phyloP scores from a whole-genome alignment of 2,888 invertebrate genomes.

The Polietes domitor region DNA sequence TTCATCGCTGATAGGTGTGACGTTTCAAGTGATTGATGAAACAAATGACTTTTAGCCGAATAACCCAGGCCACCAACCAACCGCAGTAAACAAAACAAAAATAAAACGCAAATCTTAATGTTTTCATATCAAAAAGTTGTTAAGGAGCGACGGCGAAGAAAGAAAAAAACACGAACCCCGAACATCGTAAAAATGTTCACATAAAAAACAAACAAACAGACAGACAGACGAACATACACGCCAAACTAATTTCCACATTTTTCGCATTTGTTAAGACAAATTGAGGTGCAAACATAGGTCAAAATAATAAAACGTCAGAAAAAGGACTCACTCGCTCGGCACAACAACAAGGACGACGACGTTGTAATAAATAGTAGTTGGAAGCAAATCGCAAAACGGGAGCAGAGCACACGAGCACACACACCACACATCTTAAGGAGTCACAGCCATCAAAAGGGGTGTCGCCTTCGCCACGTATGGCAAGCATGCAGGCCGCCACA shows the following conservation, averaged over 20 bases:
- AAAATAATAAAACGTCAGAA: slow-evolving; percentile 76
- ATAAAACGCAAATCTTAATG: slow-evolving; percentile 58
- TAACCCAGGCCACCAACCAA: slow-evolving; percentile 50
- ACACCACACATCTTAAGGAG: slow-evolving; percentile 36
- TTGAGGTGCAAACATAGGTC: slow-evolving; percentile 80
- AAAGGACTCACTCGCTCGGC: slow-evolving; percentile 69
- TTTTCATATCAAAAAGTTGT: slow-evolving; percentile 46
- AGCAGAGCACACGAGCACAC: slow-evolving; percentile 23
- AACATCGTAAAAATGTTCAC: slow-evolving; percentile 51
- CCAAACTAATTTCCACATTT: slow-evolving; percentile 80
- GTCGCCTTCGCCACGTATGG: slow-evolving; percentile 40
- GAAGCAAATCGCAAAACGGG: slow-evolving; percentile 44
- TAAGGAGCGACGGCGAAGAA: slow-evolving; percentile 44
- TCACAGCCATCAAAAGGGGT: slow-evolving; percentile 50
- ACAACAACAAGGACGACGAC: slow-evolving; percentile 28
- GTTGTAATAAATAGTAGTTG: slow-evolving; percentile 30
- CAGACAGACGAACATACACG: not conserved
- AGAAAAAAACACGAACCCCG: slow-evolving; percentile 34
- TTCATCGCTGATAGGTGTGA: slow-evolving; percentile 77
- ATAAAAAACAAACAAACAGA: slow-evolving; percentile 63
- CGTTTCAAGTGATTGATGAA: slow-evolving; percentile 78
- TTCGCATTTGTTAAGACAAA: slow-evolving; percentile 80
- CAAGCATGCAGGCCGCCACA: slow-evolving; percentile 50
- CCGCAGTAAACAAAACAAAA: not conserved
- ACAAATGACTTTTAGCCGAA: slow-evolving; percentile 63